Evolutionary conservation across 2,113 vertebrate species (phyloP).

Genomic region (Cinclus cinclus): DNA sequence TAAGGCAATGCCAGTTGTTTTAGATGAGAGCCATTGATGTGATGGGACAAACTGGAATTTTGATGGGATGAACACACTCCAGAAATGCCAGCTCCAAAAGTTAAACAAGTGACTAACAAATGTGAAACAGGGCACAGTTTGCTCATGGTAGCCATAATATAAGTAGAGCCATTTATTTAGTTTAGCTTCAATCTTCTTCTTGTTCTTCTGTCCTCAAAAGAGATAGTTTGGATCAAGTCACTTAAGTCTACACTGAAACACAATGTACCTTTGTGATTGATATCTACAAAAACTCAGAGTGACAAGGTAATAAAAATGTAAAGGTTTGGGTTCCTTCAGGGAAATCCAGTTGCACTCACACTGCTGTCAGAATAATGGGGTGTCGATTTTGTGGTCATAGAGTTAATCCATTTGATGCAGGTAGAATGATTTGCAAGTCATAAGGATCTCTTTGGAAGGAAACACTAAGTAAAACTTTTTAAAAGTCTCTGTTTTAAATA

Average conservation of each 20-base stretch:
- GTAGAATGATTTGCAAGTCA: conserved; percentile 57
- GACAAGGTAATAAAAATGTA: conserved; percentile 67
- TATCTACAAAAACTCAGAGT: conserved; percentile 64
- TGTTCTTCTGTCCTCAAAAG: background rate
- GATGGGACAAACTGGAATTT: background rate
- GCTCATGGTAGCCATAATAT: background rate
- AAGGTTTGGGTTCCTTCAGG: conserved; percentile 53
- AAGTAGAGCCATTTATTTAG: background rate
- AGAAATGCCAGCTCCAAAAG: background rate
- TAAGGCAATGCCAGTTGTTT: background rate
- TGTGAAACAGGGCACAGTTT: background rate
- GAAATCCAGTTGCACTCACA: conserved; percentile 59
- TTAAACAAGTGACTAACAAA: background rate
- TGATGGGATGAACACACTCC: background rate
- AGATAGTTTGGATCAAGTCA: conserved; percentile 7
- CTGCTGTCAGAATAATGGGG: conserved; percentile 59
- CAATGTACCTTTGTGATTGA: conserved; percentile 70
- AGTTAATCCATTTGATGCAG: conserved; percentile 42
- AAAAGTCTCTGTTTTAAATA: background rate
- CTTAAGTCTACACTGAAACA: conserved; percentile 31
- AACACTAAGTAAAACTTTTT: background rate
- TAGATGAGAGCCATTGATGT: background rate
- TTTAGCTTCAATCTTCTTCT: conserved; percentile 4
- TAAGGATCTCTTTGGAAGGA: background rate
- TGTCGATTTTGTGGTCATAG: conserved; percentile 5